Base-by-base conservation (phyloP, 1,140 invertebrate genomes). In the Lepidotrigona ventralis region DNA sequence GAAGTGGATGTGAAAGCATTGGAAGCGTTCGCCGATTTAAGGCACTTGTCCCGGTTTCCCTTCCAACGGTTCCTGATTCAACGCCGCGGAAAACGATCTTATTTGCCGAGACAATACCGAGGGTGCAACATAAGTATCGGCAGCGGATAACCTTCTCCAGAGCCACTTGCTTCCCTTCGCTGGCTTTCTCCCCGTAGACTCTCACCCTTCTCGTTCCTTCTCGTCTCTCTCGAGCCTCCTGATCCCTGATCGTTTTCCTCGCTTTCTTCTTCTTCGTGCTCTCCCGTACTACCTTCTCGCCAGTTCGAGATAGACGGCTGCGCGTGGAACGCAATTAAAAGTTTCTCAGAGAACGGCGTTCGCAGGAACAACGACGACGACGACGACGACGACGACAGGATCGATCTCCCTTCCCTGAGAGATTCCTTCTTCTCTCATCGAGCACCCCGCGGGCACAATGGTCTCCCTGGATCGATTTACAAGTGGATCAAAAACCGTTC, bases 251-350 rank as follows among this genome's bases (percentile, higher is more conserved):
- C 53, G 21, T 21, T 60, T 81, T 64, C 51, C 21, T 66, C 33
- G 23, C n/a, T n/a, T 21, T 70, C 54, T 15, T 70, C 54, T 15
- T 14, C 66, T 63, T 54, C 33, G 19, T 46, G 17, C n/a, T 74
- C n/a, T 74, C 19, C 8, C 19, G 8, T 17, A 11, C 6, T 9
- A 2, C 26, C 64, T 33, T 46, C 53, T 21, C 51, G n/a, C 69
- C 56, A 51, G 46, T 63, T 69, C 86, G 84, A 88, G 82, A 80
- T 73, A 75, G 80, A 86, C 77, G 83, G 69, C 77, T 79, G 79
- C 87, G 83, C 85, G 87, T 86, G 88, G 87, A 90, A 87, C 89
- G 90, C 90, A 91, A 91, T 91, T 91, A 91, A 91, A 91, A 91
- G 88, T 91, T 91, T 91, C 88, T 86, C 87, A 90, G 89, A 85